phyloP scores from a whole-genome alignment of 2,888 invertebrate genomes.

The Caenorhabditis sp. region DNA sequence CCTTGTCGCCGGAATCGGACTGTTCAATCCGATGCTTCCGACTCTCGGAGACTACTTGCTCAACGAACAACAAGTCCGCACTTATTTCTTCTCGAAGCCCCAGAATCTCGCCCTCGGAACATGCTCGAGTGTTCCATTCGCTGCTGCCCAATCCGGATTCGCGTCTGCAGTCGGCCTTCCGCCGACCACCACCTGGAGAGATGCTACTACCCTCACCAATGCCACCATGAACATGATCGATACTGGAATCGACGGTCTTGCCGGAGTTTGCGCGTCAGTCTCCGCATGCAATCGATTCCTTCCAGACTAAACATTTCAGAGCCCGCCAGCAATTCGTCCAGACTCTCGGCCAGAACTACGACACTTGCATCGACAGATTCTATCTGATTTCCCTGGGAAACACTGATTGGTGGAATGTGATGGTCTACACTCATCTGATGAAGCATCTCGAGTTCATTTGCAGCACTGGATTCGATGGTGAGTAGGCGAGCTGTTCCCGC shows the following conservation, averaged over 20 bases:
- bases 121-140: constrained; percentile 54
- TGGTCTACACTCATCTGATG: constrained; percentile 70
- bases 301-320: constrained; percentile 22
- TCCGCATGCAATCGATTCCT: not conserved
- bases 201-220: constrained; percentile 52
- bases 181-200: constrained; percentile 49
- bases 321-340: constrained; percentile 66
- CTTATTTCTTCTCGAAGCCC: constrained; percentile 36
- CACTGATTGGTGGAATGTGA: constrained; percentile 64
- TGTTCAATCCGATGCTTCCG: constrained; percentile 55
- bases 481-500: too few relatives aligned
- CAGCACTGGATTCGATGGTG: constrained; percentile 69
- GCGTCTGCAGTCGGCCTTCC: constrained; percentile 49
- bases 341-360: constrained; percentile 63
- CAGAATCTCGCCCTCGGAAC: constrained; percentile 23
- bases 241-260: constrained; percentile 59
- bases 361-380: constrained; percentile 66
- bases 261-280: constrained; percentile 58
- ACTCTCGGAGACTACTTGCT: constrained; percentile 49
- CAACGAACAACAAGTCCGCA: constrained; percentile 43
- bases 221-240: constrained; percentile 54
- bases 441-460: constrained; percentile 72
- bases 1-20: constrained; percentile 29
- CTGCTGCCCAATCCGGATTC: constrained; percentile 59
- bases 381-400: constrained; percentile 63